Evolutionary conservation across 2,797 vertebrate species (phyloP).

Genomic region (Chiroxiphia lanceolata): DNA sequence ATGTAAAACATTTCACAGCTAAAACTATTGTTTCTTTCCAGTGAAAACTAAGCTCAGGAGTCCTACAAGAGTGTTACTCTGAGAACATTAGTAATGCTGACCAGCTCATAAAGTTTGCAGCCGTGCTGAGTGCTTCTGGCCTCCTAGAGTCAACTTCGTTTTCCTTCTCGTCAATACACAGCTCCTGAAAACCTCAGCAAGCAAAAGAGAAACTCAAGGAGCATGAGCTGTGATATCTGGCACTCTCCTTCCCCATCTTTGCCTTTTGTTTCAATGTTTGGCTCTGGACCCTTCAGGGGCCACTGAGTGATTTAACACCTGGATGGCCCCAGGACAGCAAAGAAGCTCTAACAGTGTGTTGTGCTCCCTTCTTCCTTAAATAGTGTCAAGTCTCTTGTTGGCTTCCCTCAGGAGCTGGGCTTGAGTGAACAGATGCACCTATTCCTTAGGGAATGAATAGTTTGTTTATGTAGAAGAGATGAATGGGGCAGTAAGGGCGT

Average conservation of each 20-base stretch:
- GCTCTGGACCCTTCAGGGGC: neutral
- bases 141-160: conserved; percentile 48
- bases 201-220: neutral
- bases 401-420: conserved; percentile 42
- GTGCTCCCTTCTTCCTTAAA: conserved; percentile 28
- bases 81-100: conserved; percentile 49
- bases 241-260: neutral
- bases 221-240: conserved; percentile 10
- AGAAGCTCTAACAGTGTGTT: neutral
- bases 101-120: conserved; percentile 49
- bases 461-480: conserved; percentile 64
- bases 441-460: conserved; percentile 56
- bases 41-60: conserved; percentile 23
- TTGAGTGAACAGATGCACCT: conserved; percentile 45
- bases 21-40: conserved; percentile 40
- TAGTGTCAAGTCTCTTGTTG: conserved; percentile 15
- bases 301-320: conserved; percentile 62
- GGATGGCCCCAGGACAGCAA: conserved; percentile 49
- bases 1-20: conserved; percentile 54
- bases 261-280: conserved; percentile 50
- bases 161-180: neutral
- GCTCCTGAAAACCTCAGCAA: conserved; percentile 29
- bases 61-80: conserved; percentile 27
- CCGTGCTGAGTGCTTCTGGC: conserved; percentile 41
- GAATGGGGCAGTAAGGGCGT: conserved; percentile 53